Evolutionary conservation across 1,140 invertebrate species (phyloP).

Genomic region (Trinorchestia longiramus): DNA sequence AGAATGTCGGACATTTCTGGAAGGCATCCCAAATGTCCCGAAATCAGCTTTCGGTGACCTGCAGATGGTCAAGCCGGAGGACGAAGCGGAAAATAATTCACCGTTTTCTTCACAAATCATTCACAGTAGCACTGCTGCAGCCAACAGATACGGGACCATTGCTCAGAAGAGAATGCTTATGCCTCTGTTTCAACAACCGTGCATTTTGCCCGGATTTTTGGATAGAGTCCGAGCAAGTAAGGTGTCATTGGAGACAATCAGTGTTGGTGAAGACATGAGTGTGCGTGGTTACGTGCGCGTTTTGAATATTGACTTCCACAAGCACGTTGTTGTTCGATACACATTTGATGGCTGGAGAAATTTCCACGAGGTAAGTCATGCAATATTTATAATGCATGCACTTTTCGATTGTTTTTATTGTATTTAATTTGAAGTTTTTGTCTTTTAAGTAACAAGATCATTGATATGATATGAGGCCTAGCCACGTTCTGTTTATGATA

Average conservation of each 20-base stretch:
- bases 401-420: neutral
- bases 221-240: constrained; percentile 79
- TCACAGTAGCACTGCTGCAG: constrained; percentile 12
- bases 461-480: neutral
- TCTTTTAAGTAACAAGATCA: neutral
- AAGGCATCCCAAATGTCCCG: constrained; percentile 89
- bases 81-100: constrained; percentile 52
- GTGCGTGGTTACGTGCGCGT: constrained; percentile 89
- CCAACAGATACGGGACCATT: constrained; percentile 52
- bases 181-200: constrained; percentile 87
- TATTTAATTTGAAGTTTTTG: neutral
- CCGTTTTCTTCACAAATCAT: neutral
- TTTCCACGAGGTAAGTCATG: constrained; percentile 66
- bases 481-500: neutral
- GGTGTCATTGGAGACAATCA: constrained; percentile 87
- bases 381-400: neutral
- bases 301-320: constrained; percentile 90
- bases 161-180: constrained; percentile 69
- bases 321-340: constrained; percentile 88
- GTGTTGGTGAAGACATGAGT: constrained; percentile 78
- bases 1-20: constrained; percentile 88
- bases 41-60: constrained; percentile 79
- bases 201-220: constrained; percentile 80
- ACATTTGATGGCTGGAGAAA: constrained; percentile 89
- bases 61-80: constrained; percentile 58